Base-by-base conservation (phyloP, 2,113 vertebrate genomes). In the Passer montanus region DNA sequence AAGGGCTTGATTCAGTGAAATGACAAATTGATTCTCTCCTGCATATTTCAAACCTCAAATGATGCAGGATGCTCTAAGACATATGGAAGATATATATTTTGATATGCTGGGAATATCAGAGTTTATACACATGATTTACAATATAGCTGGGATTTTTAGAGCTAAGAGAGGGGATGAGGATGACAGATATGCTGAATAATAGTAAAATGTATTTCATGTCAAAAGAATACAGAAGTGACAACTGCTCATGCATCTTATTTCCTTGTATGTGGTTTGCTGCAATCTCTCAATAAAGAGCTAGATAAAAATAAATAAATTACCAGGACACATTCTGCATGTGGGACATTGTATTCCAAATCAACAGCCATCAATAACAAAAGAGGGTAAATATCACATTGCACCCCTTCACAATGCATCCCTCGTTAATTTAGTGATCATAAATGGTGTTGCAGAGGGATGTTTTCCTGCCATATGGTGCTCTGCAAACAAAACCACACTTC, bases 181-280 rank as follows among this genome's bases (percentile, higher is more conserved):
- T 95, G 88, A 81, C 72, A 88, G 69, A 81, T 89, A 78, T 39
- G 52, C 26, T 81, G 68, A 95, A 78, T 68, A 90, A 75, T 72
- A 90, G 84, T 60, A 87, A 84, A 84, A 80, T 66, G 20, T 44
- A 78, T 78, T 96, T 90, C 16, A 49, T 90, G 86, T 96, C 35
- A 72, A 82, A 95, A 92, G 68, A 89, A 84, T 60, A 56, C 41
- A 58, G 39, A 75, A 92, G 66, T 90, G 76, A 66, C 80, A 89
- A 37, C 68, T 90, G 46, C 33, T 89, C 44, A 68, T 53, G 53
- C 2, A 3, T 93, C 55, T 78, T 78, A 31, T 79, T 86, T 94
- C 15, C 63, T 70, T 49, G 43, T 9, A 2, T 58, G 26, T 59
- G 13, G 18, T 85, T 93, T 9, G 3, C 2, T 4, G 37, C 52